Evolutionary conservation across 2,113 vertebrate genomes (phyloP), one percentile per base, ranked within the genome.

Genomic region (Elanoides forficatus): DNA sequence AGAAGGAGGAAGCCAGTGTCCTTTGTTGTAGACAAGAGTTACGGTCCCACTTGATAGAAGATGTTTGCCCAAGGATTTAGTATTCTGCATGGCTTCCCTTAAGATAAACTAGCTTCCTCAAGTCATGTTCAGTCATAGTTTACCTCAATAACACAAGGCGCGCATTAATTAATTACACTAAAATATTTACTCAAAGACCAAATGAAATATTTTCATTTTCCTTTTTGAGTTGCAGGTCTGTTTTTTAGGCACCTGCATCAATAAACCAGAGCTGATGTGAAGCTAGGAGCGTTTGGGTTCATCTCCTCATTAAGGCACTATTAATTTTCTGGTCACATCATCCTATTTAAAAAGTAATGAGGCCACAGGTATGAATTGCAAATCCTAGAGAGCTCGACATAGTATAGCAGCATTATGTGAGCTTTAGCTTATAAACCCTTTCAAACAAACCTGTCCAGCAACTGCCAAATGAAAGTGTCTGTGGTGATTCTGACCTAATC

Each of bases 291-390:
- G 6, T 56, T 79, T 72, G 63, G 59, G 78, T 93, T 87, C 60
- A 53, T 89, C 59, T 80, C 93, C 95, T 90, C 78, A 45, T 95
- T 63, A 85, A 86, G 59, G 60, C 79, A 11, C 47, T 66, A 14
- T 96, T 86, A 68, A 70, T 95, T 88, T 96, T 82, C 97, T 96
- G 71, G 90, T 94, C 95, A 93, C 96, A 90, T 94, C 50, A 0
- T 42, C 55, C 74, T 83, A 2, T 88, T 93, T 88, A 22, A 92
- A 88, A 47, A 32, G 58, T 43, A 86, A 72, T 42, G 85, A 96
- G 89, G 63, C 67, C 74, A 32, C 48, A 86, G 66, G 66, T 34
- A 47, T 9, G 68, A 95, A 32, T 75, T 72, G 23, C 66, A 72
- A 90, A 75, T 85, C 70, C 74, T 52, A 40, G 81, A 14, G 19